phyloP scores from a whole-genome alignment of 1,140 invertebrate genomes.

The Ceratina australensis region DNA sequence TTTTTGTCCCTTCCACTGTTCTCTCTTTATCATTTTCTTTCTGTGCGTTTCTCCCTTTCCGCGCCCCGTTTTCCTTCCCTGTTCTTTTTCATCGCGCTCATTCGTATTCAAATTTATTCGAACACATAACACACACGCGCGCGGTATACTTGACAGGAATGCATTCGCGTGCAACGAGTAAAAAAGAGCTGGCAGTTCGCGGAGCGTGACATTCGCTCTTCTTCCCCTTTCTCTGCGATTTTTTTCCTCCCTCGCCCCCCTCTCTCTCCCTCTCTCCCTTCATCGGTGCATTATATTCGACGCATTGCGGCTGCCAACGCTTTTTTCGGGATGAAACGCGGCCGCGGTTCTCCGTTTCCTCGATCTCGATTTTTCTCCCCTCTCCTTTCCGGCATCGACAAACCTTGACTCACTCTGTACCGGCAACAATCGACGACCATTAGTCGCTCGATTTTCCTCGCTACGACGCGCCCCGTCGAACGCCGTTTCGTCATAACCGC shows the following conservation, averaged over 20 bases:
- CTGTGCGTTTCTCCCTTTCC: not conserved
- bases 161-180: constrained; percentile 52
- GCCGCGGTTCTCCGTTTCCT: not conserved
- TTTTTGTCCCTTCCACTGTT: constrained; percentile 3
- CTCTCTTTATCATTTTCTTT: not conserved
- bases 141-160: constrained; percentile 60
- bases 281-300: constrained; percentile 63
- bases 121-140: constrained; percentile 61
- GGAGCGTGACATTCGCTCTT: constrained; percentile 62
- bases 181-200: constrained; percentile 52
- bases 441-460: not conserved
- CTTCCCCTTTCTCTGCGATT: constrained; percentile 45
- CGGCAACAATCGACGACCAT: too few species aligned
- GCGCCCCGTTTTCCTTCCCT: not conserved
- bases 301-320: constrained; percentile 60
- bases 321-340: constrained; percentile 39
- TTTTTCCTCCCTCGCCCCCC: constrained; percentile 20
- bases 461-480: constrained; percentile 41
- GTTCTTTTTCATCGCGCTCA: constrained; percentile 48
- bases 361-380: not conserved
- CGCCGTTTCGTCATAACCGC: not conserved
- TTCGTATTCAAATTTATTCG: constrained; percentile 67
- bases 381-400: not conserved
- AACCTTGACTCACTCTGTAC: not conserved
- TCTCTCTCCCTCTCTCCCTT: constrained; percentile 14